Conservation (phyloP, 2,888 invertebrate genomes). For the Neelides folsomi region DNA sequence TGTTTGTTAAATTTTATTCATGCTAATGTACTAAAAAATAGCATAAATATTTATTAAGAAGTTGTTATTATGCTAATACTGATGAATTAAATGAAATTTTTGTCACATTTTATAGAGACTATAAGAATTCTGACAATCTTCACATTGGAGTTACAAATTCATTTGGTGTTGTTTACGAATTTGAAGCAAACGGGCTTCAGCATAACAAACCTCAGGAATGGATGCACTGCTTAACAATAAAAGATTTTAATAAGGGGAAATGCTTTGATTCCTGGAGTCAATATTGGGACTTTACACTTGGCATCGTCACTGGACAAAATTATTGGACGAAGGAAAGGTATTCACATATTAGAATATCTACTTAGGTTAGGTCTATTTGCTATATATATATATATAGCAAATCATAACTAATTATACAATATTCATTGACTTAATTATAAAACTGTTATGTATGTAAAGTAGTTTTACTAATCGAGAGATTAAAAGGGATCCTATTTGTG, state of each 20-base stretch:
- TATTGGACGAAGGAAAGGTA: constrained; percentile 35
- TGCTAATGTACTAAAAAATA: too few relatives aligned
- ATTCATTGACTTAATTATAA: too few relatives aligned
- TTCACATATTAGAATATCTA: constrained; percentile 2
- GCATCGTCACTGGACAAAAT: constrained; percentile 41
- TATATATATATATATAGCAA: background rate
- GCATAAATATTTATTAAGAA: background rate
- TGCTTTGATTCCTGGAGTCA: constrained; percentile 37
- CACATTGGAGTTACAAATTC: constrained; percentile 84
- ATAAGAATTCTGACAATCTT: constrained; percentile 66
- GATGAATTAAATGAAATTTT: background rate
- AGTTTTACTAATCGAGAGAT: too few relatives aligned
- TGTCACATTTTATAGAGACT: constrained; percentile 49
- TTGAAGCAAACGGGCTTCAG: constrained; percentile 61
- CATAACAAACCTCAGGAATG: constrained; percentile 37
- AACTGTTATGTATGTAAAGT: too few relatives aligned
- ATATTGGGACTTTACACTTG: constrained; percentile 56
- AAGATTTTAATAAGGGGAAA: constrained; percentile 20
- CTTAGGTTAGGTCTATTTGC: background rate
- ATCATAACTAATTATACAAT: background rate
- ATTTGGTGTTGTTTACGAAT: constrained; percentile 64
- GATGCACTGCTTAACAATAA: constrained; percentile 40
- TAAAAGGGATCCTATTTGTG: too few relatives aligned
- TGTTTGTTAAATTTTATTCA: constrained; percentile 2
- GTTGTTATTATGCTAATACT: background rate